Evolutionary conservation across 2,797 vertebrate genomes (phyloP).

Genomic region (Cuculus canorus): DNA sequence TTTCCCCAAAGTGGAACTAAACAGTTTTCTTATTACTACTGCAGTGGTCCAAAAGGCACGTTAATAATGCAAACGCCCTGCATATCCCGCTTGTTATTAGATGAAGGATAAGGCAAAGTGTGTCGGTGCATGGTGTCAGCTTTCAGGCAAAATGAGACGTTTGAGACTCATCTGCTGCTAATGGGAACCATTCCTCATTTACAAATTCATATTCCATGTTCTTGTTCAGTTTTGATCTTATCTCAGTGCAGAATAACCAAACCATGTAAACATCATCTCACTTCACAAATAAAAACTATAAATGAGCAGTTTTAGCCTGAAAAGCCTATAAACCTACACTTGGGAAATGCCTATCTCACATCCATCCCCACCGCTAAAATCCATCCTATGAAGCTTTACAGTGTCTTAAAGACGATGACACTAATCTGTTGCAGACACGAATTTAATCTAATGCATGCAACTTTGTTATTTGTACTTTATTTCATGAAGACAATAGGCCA

Average conservation of each 20-base stretch:
- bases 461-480: not conserved
- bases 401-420: not conserved
- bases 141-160: not conserved
- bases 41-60: not conserved
- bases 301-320: not conserved
- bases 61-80: not conserved
- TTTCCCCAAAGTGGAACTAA: not conserved
- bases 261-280: accelerated
- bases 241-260: not conserved
- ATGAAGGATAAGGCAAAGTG: not conserved
- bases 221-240: not conserved
- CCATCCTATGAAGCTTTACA: not conserved
- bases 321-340: not conserved
- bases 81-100: not conserved
- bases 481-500: not conserved
- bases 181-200: not conserved
- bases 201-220: not conserved
- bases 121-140: accelerated
- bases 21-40: not conserved
- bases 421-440: not conserved
- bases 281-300: not conserved
- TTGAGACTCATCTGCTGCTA: not conserved
- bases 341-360: not conserved
- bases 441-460: not conserved
- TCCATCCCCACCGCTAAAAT: accelerated